Evolutionary conservation across 2,113 vertebrate species (phyloP).

Genomic region (Larimichthys polyactis): DNA sequence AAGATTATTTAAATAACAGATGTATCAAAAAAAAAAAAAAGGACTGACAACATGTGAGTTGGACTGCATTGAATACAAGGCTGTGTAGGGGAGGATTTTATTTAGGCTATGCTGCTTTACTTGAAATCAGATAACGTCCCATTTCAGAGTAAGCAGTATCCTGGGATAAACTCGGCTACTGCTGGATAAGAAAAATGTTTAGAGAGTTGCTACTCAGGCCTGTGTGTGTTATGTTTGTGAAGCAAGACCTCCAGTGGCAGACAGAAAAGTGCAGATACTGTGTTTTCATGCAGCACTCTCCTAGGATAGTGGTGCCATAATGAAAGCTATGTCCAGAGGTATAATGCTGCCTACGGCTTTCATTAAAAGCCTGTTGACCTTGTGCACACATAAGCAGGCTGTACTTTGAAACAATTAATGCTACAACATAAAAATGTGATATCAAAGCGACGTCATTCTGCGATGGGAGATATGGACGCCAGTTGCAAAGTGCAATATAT

Average conservation of each 20-base stretch:
- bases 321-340: constrained; percentile 41
- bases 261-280: constrained; percentile 28
- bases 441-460: not conserved
- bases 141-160: constrained; percentile 31
- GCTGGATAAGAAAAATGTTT: constrained; percentile 50
- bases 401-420: not conserved
- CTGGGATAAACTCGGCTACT: constrained; percentile 51
- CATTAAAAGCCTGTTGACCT: not conserved
- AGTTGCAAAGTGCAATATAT: not conserved
- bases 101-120: constrained; percentile 18
- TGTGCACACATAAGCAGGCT: not conserved
- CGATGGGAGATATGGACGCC: not conserved
- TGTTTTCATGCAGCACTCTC: constrained; percentile 23
- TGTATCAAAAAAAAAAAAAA: constrained; percentile 2
- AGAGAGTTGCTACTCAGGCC: constrained; percentile 50
- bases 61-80: not conserved
- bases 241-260: constrained; percentile 37
- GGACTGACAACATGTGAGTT: not conserved
- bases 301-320: constrained; percentile 17
- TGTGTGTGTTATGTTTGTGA: constrained; percentile 31
- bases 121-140: constrained; percentile 37
- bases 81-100: constrained; percentile 2
- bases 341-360: constrained; percentile 10
- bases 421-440: not conserved
- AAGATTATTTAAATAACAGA: constrained; percentile 43